Conservation (phyloP, 2,888 invertebrate species). For the Volucella bombylans region DNA sequence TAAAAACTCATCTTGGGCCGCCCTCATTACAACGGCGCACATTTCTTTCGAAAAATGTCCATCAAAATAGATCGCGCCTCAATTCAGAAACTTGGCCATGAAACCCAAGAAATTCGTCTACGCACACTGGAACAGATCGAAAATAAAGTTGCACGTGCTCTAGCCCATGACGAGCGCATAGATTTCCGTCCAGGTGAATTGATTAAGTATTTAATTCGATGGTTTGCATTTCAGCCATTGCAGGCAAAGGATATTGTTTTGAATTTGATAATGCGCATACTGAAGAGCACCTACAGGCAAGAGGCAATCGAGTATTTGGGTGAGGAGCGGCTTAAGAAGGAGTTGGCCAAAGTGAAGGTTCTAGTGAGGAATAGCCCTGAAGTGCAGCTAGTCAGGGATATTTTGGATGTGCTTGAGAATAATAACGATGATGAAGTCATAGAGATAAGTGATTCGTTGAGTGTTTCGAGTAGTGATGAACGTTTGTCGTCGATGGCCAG, state of each 20-base stretch:
- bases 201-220: slow-evolving; percentile 80
- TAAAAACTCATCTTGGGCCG: slow-evolving; percentile 24
- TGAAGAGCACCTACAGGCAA: slow-evolving; percentile 77
- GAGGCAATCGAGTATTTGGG: slow-evolving; percentile 77
- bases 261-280: slow-evolving; percentile 77
- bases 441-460: slow-evolving; percentile 56
- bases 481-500: slow-evolving; percentile 18
- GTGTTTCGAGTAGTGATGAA: slow-evolving; percentile 52
- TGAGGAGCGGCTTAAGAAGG: slow-evolving; percentile 76
- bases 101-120: slow-evolving; percentile 79
- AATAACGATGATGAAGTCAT: slow-evolving; percentile 49
- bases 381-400: slow-evolving; percentile 75
- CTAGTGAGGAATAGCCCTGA: slow-evolving; percentile 72
- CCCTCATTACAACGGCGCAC: slow-evolving; percentile 44
- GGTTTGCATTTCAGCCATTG: slow-evolving; percentile 79
- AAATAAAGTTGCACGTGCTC: slow-evolving; percentile 77
- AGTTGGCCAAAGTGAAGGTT: slow-evolving; percentile 78
- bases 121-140: slow-evolving; percentile 80
- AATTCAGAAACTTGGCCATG: slow-evolving; percentile 78
- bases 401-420: slow-evolving; percentile 73
- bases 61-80: slow-evolving; percentile 75
- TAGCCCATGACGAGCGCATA: slow-evolving; percentile 77
- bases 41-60: slow-evolving; percentile 54
- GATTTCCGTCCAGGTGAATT: slow-evolving; percentile 78
- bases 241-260: slow-evolving; percentile 78